Evolutionary conservation across 2,113 vertebrate genomes (phyloP).

Genomic region (Aegypius monachus): DNA sequence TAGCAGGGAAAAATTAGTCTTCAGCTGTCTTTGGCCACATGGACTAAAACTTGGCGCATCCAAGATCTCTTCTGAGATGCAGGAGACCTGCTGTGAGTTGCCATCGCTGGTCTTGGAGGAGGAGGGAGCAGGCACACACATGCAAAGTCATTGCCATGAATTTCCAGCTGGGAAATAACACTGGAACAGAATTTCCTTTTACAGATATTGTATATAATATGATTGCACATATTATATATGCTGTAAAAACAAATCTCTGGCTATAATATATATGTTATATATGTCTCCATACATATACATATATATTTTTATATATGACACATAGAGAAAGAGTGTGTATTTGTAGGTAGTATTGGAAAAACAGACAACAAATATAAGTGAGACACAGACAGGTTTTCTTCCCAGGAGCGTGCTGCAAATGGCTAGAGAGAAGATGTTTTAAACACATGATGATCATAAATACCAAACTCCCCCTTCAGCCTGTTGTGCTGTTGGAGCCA

Average conservation of each 20-base stretch:
- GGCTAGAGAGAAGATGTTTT: not conserved
- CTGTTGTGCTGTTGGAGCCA: not conserved
- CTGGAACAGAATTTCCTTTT: not conserved
- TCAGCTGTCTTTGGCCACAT: not conserved
- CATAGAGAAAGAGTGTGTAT: not conserved
- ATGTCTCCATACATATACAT: not conserved
- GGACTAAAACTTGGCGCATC: not conserved
- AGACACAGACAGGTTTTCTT: not conserved
- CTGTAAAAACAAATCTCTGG: not conserved
- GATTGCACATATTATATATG: not conserved
- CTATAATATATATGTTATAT: not conserved
- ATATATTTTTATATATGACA: not conserved
- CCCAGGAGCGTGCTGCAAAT: not conserved
- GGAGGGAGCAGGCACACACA: not conserved
- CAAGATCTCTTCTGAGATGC: not conserved
- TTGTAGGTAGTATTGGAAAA: not conserved
- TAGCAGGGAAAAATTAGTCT: constrained; percentile 31
- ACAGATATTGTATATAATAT: not conserved
- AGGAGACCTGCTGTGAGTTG: not conserved
- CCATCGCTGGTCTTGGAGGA: not conserved
- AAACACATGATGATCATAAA: not conserved
- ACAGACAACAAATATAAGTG: not conserved
- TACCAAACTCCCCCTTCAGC: not conserved
- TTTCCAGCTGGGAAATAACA: not conserved
- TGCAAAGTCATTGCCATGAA: not conserved